Conservation (phyloP, 1,140 invertebrate species). For the Lycorma delicatula region DNA sequence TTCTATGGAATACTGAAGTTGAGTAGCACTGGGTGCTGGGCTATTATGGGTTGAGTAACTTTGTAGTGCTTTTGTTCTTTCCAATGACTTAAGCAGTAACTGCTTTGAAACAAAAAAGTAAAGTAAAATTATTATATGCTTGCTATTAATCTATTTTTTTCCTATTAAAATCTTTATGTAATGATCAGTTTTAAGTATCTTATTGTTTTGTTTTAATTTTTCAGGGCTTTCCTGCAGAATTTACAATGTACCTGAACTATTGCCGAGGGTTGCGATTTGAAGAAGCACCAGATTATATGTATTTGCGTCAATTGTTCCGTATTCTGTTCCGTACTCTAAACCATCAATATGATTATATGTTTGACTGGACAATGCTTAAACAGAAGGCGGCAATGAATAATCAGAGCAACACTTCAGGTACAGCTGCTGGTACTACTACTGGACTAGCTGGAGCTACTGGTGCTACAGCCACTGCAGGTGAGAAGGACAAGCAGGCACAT, state of each 20-base stretch:
- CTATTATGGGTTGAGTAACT: no score
- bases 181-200: background rate
- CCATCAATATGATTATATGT: conserved; percentile 98
- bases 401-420: conserved; percentile 23
- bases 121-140: no score
- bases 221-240: conserved; percentile 90
- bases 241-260: conserved; percentile 98
- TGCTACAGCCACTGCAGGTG: background rate
- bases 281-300: conserved; percentile 97
- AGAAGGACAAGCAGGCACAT: background rate
- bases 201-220: conserved; percentile 20
- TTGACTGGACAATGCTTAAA: conserved; percentile 99
- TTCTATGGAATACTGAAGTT: no score
- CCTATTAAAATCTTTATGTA: background rate
- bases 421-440: conserved; percentile 17
- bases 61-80: no score
- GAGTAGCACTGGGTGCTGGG: no score
- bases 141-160: background rate
- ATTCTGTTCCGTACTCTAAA: conserved; percentile 98
- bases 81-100: no score
- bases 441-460: background rate
- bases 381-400: conserved; percentile 51
- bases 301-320: conserved; percentile 91
- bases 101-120: no score
- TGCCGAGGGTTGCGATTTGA: conserved; percentile 91